Evolutionary conservation across 2,888 invertebrate species (phyloP).

Genomic region (Palloptera scutellata): DNA sequence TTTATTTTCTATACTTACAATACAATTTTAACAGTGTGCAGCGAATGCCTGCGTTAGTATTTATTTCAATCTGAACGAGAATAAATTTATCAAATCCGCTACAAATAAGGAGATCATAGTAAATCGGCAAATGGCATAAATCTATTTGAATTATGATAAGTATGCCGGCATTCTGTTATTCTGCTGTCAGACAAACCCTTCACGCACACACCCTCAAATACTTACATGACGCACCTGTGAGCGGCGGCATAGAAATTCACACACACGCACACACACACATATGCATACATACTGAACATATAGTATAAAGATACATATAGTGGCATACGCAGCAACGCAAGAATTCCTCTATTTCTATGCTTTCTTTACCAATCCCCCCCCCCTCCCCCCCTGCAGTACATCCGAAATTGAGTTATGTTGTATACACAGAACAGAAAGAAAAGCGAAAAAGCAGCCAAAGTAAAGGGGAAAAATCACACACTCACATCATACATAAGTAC

Average conservation of each 20-base stretch:
- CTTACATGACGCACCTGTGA: conserved; percentile 6
- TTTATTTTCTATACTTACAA: too few relatives aligned
- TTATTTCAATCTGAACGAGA: not conserved
- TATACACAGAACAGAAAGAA: too few relatives aligned
- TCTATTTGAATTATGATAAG: conserved; percentile 36
- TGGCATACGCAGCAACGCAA: not conserved
- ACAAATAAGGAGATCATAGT: conserved; percentile 6
- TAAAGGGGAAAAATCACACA: too few relatives aligned
- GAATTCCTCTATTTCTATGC: too few relatives aligned
- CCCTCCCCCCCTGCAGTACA: too few relatives aligned
- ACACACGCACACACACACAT: not conserved
- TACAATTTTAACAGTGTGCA: conserved; percentile 1
- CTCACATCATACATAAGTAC: not conserved
- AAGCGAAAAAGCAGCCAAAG: too few relatives aligned
- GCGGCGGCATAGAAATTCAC: conserved; percentile 6
- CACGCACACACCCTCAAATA: conserved; percentile 12
- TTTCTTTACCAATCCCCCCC: too few relatives aligned
- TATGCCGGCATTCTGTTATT: conserved; percentile 28
- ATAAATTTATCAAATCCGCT: conserved; percentile 5
- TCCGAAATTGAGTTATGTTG: too few relatives aligned
- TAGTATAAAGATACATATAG: not conserved
- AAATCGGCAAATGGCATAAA: conserved; percentile 30
- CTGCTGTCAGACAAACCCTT: conserved; percentile 23
- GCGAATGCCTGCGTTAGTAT: not conserved
- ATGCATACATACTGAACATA: not conserved